phyloP scores from a whole-genome alignment of 2,113 vertebrate genomes.

The Apus apus region DNA sequence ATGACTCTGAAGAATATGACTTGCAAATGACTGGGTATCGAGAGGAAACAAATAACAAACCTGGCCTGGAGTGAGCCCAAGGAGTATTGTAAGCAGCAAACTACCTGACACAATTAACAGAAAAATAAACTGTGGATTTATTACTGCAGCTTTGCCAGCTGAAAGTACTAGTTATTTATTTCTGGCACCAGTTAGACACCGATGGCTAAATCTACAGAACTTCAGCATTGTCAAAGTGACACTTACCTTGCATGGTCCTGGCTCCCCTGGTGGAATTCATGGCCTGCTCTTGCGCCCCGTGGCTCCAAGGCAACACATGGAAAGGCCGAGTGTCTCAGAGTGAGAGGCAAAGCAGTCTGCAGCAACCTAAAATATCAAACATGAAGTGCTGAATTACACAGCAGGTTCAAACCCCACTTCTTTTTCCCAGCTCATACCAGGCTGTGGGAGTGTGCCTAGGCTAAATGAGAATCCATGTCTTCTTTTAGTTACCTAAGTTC shows the following conservation, averaged over 20 bases:
- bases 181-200: not conserved
- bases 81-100: not conserved
- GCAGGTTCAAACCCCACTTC: not conserved
- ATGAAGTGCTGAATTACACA: not conserved
- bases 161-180: not conserved
- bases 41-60: not conserved
- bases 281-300: not conserved
- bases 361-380: not conserved
- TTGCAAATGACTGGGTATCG: not conserved
- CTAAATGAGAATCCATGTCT: not conserved
- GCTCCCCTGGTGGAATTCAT: not conserved
- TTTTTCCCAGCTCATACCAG: not conserved
- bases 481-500: not conserved
- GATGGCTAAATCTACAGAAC: not conserved
- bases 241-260: not conserved
- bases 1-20: conserved; percentile 21
- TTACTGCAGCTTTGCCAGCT: not conserved
- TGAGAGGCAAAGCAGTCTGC: not conserved
- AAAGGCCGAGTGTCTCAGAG: not conserved
- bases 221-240: not conserved
- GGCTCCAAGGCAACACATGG: not conserved
- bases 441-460: not conserved
- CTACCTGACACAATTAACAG: not conserved
- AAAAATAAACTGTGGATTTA: not conserved
- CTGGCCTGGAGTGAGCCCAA: not conserved